These are phyloP conservation scores for Andinoacara biseriatus DNA, from an alignment of 2,113 vertebrate species.

Conservation along the genomic window DNA sequence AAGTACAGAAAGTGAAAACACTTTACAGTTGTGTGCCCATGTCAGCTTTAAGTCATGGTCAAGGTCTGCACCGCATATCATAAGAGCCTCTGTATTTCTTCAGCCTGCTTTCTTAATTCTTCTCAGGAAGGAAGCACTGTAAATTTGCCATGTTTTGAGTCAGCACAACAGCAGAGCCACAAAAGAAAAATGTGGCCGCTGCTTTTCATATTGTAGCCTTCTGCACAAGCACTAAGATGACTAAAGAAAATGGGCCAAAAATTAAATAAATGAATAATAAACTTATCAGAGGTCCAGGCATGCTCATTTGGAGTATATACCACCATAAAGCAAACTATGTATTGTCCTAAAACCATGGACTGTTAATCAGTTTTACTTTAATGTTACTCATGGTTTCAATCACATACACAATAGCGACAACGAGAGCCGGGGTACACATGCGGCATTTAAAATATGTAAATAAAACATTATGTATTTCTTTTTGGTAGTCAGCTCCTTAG, in stretches of 20 bases:
- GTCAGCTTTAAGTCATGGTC: conserved; percentile 42
- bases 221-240: conserved; percentile 36
- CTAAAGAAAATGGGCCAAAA: conserved; percentile 57
- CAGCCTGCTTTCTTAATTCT: conserved; percentile 34
- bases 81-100: conserved; percentile 36
- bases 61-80: conserved; percentile 57
- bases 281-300: conserved; percentile 44
- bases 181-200: conserved; percentile 66
- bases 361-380: neutral
- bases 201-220: conserved; percentile 22
- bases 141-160: conserved; percentile 72
- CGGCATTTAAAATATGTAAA: too few relatives aligned
- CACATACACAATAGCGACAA: too few relatives aligned
- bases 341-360: conserved; percentile 13
- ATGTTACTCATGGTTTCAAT: neutral
- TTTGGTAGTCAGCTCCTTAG: too few relatives aligned
- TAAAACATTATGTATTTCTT: too few relatives aligned
- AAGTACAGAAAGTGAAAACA: conserved; percentile 16
- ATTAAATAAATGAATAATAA: neutral
- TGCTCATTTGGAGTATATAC: neutral
- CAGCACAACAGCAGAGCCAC: conserved; percentile 70
- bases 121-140: conserved; percentile 57
- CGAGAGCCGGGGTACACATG: too few relatives aligned
- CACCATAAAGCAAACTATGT: neutral
- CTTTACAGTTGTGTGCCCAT: conserved; percentile 20